These are phyloP conservation scores for Urechis unicinctus DNA, from an alignment of 2,888 invertebrate species.

Conservation along the genomic window DNA sequence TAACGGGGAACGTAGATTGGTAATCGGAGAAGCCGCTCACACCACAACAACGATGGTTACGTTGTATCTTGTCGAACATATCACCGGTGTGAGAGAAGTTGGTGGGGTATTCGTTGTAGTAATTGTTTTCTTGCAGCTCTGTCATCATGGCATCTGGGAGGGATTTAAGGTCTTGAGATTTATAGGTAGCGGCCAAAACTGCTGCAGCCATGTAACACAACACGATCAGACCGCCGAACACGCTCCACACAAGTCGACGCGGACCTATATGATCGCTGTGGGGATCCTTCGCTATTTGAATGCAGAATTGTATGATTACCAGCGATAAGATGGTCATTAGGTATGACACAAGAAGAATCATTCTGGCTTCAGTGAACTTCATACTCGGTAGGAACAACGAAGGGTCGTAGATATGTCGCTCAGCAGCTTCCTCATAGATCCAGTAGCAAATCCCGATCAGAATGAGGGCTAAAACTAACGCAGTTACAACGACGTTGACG, in stretches of 20 bases:
- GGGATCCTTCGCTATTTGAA: background rate
- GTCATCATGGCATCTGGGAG: background rate
- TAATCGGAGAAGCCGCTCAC: background rate
- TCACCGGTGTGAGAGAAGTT: background rate
- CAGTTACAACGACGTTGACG: background rate
- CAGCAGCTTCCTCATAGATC: background rate
- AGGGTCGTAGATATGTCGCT: background rate
- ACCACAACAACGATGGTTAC: background rate
- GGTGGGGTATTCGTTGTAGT: background rate
- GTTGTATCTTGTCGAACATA: background rate
- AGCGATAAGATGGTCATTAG: background rate
- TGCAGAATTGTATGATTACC: background rate
- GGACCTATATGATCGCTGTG: background rate
- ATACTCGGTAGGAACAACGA: background rate
- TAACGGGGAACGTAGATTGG: background rate
- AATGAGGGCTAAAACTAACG: background rate
- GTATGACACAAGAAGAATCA: background rate
- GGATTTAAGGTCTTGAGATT: background rate
- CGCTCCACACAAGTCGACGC: background rate
- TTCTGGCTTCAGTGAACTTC: background rate
- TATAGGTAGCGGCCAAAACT: background rate
- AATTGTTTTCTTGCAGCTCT: too few species aligned
- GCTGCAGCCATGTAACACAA: background rate
- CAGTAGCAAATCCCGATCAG: background rate
- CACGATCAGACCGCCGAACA: background rate